Evolutionary conservation across 2,113 vertebrate species (phyloP).

Genomic region (Rhagologus leucostigma): DNA sequence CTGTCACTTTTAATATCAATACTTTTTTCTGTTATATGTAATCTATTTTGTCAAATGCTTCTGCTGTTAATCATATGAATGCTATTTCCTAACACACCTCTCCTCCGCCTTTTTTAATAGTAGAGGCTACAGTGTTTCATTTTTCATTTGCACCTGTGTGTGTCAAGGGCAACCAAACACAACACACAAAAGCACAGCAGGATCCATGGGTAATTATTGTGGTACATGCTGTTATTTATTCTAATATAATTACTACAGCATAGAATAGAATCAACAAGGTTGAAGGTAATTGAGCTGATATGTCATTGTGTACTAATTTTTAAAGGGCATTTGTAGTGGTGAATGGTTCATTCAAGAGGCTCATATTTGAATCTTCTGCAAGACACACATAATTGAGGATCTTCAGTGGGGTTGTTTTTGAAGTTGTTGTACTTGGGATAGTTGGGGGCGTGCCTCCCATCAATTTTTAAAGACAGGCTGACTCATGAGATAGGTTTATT

Average conservation of each 20-base stretch:
- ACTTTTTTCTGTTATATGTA: neutral
- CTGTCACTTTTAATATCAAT: neutral
- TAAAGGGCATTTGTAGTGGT: conserved; percentile 14
- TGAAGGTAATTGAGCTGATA: conserved; percentile 56
- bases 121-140: neutral
- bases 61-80: neutral
- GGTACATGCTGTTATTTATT: conserved; percentile 42
- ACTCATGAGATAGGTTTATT: neutral
- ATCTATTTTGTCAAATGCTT: neutral
- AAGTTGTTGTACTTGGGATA: neutral
- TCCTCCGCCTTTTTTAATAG: neutral
- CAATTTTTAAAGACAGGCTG: neutral
- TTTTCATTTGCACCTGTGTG: neutral
- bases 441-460: accelerated
- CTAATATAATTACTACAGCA: conserved; percentile 57
- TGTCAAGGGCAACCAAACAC: neutral
- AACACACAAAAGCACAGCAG: neutral
- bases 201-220: conserved; percentile 45
- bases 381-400: neutral
- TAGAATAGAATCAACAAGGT: conserved; percentile 41
- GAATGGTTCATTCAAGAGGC: neutral
- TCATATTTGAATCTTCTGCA: neutral
- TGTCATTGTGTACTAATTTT: neutral
- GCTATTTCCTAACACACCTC: neutral
- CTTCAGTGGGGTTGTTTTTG: neutral